These are phyloP conservation scores for Acromyrmex heyeri DNA, from an alignment of 1,140 invertebrate species.

Conservation along the genomic window DNA sequence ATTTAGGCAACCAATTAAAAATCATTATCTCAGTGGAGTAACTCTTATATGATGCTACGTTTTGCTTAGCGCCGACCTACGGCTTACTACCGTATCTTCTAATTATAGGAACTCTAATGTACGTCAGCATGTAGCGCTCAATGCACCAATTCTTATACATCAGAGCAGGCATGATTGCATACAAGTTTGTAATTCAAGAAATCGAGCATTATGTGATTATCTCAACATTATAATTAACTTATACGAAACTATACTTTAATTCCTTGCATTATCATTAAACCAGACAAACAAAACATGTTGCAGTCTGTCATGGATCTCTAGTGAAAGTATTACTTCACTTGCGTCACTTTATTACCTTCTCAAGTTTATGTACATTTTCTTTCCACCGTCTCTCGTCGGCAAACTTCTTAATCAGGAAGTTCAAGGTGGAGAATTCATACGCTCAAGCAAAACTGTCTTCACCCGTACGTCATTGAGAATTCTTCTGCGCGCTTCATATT, in stretches of 20 bases:
- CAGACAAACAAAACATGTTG: conserved; percentile 10
- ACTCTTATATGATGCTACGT: too few relatives aligned
- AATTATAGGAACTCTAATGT: too few relatives aligned
- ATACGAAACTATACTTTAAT: neutral
- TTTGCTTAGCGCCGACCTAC: too few relatives aligned
- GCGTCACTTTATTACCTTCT: neutral
- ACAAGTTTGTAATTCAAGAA: too few relatives aligned
- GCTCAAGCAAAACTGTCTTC: conserved; percentile 14
- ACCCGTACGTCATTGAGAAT: conserved; percentile 41
- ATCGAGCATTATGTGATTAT: too few relatives aligned
- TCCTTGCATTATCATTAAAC: conserved; percentile 20
- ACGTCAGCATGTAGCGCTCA: too few relatives aligned
- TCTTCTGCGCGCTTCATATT: conserved; percentile 41
- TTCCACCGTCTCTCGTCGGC: neutral
- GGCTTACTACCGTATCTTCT: too few relatives aligned
- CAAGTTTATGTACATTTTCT: conserved; percentile 25
- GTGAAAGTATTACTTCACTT: conserved; percentile 19
- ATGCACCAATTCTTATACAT: too few relatives aligned
- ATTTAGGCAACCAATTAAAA: too few relatives aligned
- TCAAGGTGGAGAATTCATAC: conserved; percentile 38
- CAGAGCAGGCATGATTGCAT: too few relatives aligned
- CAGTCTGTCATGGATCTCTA: neutral
- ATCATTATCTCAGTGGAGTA: too few relatives aligned
- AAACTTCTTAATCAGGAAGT: conserved; percentile 23
- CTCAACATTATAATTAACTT: neutral